Conservation (phyloP, 2,888 invertebrate genomes). For the Carterocephalus palaemon region DNA sequence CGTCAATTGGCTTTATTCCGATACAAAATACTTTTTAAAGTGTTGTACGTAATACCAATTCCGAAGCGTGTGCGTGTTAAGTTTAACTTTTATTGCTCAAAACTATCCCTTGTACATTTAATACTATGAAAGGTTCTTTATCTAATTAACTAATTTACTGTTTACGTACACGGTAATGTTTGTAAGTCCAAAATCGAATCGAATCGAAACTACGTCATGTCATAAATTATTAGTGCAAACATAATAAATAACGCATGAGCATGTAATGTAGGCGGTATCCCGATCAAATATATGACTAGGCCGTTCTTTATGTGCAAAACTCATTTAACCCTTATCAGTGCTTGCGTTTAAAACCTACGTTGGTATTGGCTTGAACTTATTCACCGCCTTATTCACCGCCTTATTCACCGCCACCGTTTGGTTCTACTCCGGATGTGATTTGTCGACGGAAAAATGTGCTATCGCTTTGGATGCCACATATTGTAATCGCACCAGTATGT, state of each 20-base stretch:
- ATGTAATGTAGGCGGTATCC: constrained; percentile 6
- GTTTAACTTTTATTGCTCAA: no score
- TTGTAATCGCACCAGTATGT: constrained; percentile 66
- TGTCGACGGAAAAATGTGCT: constrained; percentile 75
- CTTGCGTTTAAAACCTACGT: constrained; percentile 45
- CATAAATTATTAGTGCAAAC: constrained; percentile 2
- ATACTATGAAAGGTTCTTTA: no score
- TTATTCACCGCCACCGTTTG: constrained; percentile 64
- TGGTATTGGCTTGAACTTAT: constrained; percentile 59
- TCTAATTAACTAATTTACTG: no score
- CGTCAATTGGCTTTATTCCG: constrained; percentile 42
- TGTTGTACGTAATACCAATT: constrained; percentile 8
- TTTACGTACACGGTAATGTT: background rate
- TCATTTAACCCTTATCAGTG: constrained; percentile 55
- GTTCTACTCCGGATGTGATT: constrained; percentile 75
- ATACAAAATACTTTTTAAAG: constrained; percentile 15
- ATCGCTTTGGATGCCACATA: constrained; percentile 61
- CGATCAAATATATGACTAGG: constrained; percentile 30
- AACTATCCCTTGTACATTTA: no score
- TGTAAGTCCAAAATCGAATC: background rate
- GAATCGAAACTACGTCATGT: constrained; percentile 3
- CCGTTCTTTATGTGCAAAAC: constrained; percentile 42
- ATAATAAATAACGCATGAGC: constrained; percentile 7
- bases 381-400: constrained; percentile 66
- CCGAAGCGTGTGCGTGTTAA: constrained; percentile 15